Base-by-base conservation (phyloP, 2,113 vertebrate species). In the Montifringilla adamsi region DNA sequence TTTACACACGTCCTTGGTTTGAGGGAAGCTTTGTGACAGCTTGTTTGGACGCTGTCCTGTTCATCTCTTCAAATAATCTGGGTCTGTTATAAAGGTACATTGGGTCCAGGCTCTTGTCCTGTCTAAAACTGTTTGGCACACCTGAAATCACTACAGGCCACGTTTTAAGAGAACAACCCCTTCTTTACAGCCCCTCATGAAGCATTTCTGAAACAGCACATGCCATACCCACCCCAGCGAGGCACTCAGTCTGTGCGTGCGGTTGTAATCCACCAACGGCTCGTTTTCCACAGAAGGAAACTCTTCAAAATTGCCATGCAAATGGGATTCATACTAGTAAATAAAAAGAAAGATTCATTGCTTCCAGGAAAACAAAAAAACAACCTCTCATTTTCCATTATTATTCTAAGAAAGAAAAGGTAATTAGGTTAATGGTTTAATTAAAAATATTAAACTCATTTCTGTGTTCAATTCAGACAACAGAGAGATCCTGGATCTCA, bases 221-320 rank as follows among this genome's bases (percentile, higher is more conserved):
- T 1, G 13, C 30, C 39, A 20, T 66, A 94, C 99, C 96, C 97
- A 99, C 99, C 99, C 99, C 33, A 99, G 97, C 68, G 99, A 99
- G 75, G 99, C 99, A 23, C 99, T 99, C 14, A 99, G 98, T 43
- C 99, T 97, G 97, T 99, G 99, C 98, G 99, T 99, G 62, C 98
- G 99, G 97, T 93, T 99, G 97, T 98, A 99, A 96, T 99, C 99
- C 98, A 99, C 97, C 93, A 98, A 63, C 0, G 98, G 97, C 31
- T 99, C 99, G 1, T 96, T 99, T 89, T 99, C 99, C 94, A 99
- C 91, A 67, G 99, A 97, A 9, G 98, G 98, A 77, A 99, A 99
- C 74, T 99, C 99, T 91, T 99, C 99, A 28, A 99, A 98, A 97
- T 93, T 98, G 83, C 95, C 95, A 68, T 98, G 98, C 37, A 97